Base-by-base conservation (phyloP, 1,140 invertebrate genomes). In the Papilio machaon region DNA sequence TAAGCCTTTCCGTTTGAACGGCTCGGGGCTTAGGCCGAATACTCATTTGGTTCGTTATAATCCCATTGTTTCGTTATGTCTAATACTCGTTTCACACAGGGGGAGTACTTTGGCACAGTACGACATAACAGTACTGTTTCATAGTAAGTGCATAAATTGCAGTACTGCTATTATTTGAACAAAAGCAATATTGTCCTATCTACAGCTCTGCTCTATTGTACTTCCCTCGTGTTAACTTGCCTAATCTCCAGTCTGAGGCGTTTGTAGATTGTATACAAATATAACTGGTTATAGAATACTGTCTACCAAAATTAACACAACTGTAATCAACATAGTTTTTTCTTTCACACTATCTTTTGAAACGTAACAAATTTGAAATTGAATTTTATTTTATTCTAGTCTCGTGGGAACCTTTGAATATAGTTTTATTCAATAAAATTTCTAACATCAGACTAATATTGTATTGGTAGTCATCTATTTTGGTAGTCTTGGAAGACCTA, bases 1-100 rank as follows among this genome's bases (percentile, higher is more conserved):
- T 13, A 70, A 38, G 10, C 64, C 64, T 70, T 70, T 70, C 64
- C 17, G 64, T 70, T 70, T 70, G 64, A 15, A 13, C 64, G 30
- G 30, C 23, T 64, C 30, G 64, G 23, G 64, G 64, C 30, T 70
- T 70, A 70, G 64, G 6, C 60, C 30, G 64, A 38, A 38, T 70
- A 70, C n/a, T 70, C 64, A 30, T 70, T 70, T 70, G 64, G 30
- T 70, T 70, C 64, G 64, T 70, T 70, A 70, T 70, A 70, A 70
- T 70, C 30, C 64, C 13, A 70, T 70, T 70, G 64, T 70, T 70
- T 70, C 64, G 30, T 70, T 35, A 0, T 9, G 30, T 35, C 64
- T 70, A 70, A 70, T 35, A n/a, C 54, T 58, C 2, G 49, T 52
- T 58, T 58, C 54, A 58, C 54, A 58, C 54, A 19, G n/a, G 7